Evolutionary conservation across 2,113 vertebrate genomes (phyloP), one percentile per base, ranked within the genome.

Genomic region (Cavia porcellus): DNA sequence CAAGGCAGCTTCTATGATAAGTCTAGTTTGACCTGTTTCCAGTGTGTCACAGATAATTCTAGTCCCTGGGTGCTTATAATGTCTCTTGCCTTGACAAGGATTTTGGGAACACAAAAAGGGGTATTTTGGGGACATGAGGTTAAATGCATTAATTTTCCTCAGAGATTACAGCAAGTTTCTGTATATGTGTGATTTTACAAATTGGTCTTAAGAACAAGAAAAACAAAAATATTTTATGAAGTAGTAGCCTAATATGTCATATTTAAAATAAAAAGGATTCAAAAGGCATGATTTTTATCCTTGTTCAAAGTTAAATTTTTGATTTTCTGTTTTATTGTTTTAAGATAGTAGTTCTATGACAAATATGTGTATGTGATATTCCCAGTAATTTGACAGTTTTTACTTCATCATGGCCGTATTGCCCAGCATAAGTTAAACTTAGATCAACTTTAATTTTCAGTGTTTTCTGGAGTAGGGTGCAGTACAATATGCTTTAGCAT

Each of bases 321-420:
- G 38, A 82, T 74, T 84, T 92, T 83, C 12, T 89, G 20, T 80
- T 95, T 42, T 95, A 50, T 62, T 85, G 15, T 38, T 80, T 83
- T 82, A 9, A 22, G 52, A 10, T 66, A 80, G 47, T 10, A 3
- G 8, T 74, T 32, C 17, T 83, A 25, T 89, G 52, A 50, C 0
- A 77, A 93, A 59, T 75, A 79, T 32, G 14, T 77, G 3, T 70
- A 2, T 8, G 3, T 79, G 12, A 3, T 64, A 4, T 86, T 80
- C 89, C 83, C 72, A 87, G 57, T 52, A 5, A 77, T 91, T 10
- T 92, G 62, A n/a, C 47, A 45, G 30, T 84, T 95, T 83, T 89
- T 61, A 55, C 19, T 77, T 92, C 83, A 50, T n/a, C 35, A n/a
- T 72, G 55, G 9, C 35, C 91, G 0, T 79, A 32, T 86, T 89